Conservation (phyloP, 2,797 vertebrate genomes). For the Cyclura pinguis region DNA sequence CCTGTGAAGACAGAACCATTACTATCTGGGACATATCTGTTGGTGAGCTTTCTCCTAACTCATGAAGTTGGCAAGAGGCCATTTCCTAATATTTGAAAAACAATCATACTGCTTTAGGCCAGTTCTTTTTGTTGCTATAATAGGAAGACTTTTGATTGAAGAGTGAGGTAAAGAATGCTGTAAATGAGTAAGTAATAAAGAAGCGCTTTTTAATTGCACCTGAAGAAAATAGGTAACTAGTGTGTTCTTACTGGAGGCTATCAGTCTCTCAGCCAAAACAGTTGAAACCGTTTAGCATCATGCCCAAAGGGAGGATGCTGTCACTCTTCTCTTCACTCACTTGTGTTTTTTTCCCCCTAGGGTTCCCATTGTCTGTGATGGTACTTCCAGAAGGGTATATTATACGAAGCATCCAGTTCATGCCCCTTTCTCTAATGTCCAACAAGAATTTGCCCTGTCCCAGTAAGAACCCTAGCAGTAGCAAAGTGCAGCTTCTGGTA, state of each 20-base stretch:
- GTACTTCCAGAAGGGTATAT: constrained; percentile 66
- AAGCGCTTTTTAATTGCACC: neutral
- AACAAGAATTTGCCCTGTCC: constrained; percentile 38
- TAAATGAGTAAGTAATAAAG: neutral
- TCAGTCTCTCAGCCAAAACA: neutral
- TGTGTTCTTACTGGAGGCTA: neutral
- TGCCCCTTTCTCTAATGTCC: constrained; percentile 65
- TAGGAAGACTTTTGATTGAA: neutral
- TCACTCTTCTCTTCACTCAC: neutral
- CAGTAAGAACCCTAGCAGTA: constrained; percentile 8
- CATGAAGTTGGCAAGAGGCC: neutral
- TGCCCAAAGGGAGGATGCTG: neutral
- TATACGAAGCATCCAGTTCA: constrained; percentile 81
- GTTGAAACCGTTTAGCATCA: neutral
- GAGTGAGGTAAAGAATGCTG: too few species aligned
- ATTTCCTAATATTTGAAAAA: neutral
- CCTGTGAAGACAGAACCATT: constrained; percentile 82
- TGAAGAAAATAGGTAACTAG: neutral
- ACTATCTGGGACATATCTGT: constrained; percentile 85
- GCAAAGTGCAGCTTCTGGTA: constrained; percentile 77
- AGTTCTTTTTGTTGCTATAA: neutral
- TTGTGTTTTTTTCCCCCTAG: constrained; percentile 54
- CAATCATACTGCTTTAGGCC: neutral
- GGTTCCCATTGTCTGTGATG: constrained; percentile 73
- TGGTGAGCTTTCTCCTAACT: constrained; percentile 77